Base-by-base conservation (phyloP, 2,888 invertebrate genomes). In the Sinelater perroti region DNA sequence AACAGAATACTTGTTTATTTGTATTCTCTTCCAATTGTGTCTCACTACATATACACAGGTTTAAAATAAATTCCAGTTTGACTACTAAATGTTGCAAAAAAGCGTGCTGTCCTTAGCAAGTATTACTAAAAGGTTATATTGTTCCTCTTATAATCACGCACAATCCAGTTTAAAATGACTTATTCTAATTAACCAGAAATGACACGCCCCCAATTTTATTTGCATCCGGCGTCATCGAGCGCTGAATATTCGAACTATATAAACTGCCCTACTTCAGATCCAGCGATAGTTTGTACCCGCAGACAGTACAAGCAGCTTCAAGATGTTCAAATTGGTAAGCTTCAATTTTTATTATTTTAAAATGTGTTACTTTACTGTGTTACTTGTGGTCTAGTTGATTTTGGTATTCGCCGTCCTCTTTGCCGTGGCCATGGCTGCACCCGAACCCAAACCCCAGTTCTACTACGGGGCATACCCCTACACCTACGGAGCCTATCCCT, bases 381-480 rank as follows among this genome's bases (percentile, higher is more conserved):
- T 14, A 14, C 10, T 30, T 30, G 3, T 30, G 10, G 16, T 17
- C 10, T 18, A 63, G 63, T 63, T 63, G 51, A 13, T 61, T 8
- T 11, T 64, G 13, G 44, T 60, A 6, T 42, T 60, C 35, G 60
- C 56, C 42, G 50, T 57, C 31, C 53, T 64, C 16, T 55, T 64
- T 47, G 64, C 62, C 21, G 28, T 64, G 11, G 60, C 62, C 33
- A 14, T 60, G 24, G 64, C 64, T 18, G 62, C 49, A 6, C 63
- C 63, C 5, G 57, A 63, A 50, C 60, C 63, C 13, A 46, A 53
- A 26, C 56, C 63, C 13, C 54, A 54, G 30, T 17, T 57, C 31
- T 57, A 40, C 28, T 56, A 50, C n/a, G 50, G 49, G 4, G 14
- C 17, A 28, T 49, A 42, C 14, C 49, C 56, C 6, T 56, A 56